Percentiles rank a stretch among this genome's conserved stretches.
phyloP scores from a whole-genome alignment of 2,113 vertebrate species.

The Actenoides hombroni region DNA sequence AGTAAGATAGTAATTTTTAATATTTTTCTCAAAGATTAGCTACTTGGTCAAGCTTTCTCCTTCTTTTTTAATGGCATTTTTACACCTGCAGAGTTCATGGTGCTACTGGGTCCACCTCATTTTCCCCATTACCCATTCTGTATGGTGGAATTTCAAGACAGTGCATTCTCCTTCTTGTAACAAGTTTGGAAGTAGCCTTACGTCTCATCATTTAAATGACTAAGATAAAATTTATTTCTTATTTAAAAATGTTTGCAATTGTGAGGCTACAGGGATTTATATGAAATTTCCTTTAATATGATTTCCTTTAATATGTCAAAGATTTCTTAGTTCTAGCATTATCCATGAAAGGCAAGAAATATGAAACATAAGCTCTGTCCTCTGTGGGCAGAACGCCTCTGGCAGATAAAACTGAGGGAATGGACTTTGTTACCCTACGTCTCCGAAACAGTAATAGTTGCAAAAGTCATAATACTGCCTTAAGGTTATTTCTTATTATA shows the following conservation, averaged over 20 bases:
- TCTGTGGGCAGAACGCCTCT: slow-evolving; percentile 39
- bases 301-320: neutral
- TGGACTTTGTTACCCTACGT: neutral
- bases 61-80: neutral
- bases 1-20: neutral
- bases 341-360: slow-evolving; percentile 24
- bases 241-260: neutral
- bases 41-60: neutral
- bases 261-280: neutral
- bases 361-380: neutral
- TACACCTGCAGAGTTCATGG: neutral
- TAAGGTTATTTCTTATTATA: slow-evolving; percentile 59
- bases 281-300: neutral
- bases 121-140: neutral
- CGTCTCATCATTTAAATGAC: neutral
- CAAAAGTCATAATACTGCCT: slow-evolving; percentile 50
- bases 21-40: neutral
- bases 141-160: neutral
- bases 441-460: slow-evolving; percentile 24
- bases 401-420: slow-evolving; percentile 21
- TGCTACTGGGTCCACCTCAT: neutral
- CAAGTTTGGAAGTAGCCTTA: neutral
- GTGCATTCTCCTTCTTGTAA: neutral
- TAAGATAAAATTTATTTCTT: neutral
- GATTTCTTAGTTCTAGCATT: neutral